Conservation (phyloP, 2,113 vertebrate species). For the Columbina picui region DNA sequence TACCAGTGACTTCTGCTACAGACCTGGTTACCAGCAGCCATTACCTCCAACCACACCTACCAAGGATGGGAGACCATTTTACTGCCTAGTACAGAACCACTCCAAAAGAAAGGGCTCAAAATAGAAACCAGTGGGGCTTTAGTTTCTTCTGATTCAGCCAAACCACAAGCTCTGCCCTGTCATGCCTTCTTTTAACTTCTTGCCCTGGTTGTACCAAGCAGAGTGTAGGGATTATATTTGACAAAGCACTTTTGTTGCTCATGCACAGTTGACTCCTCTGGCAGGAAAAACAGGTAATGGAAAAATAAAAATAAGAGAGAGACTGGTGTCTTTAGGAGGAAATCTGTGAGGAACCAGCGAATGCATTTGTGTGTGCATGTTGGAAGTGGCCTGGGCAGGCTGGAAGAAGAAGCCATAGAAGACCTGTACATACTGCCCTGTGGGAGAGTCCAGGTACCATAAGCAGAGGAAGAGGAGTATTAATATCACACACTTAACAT, state of each 20-base stretch:
- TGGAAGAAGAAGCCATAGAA: neutral
- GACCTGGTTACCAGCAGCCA: neutral
- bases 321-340: neutral
- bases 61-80: neutral
- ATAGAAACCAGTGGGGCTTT: neutral
- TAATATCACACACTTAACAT: neutral
- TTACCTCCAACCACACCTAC: neutral
- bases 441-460: neutral
- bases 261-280: neutral
- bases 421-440: neutral
- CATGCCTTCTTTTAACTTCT: constrained; percentile 1
- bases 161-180: neutral
- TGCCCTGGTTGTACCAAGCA: neutral
- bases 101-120: constrained; percentile 30
- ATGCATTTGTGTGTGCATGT: neutral
- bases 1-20: neutral
- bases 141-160: neutral
- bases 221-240: neutral
- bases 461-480: neutral
- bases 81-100: neutral
- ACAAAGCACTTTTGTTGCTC: neutral
- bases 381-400: neutral
- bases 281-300: neutral
- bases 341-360: neutral
- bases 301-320: neutral